Evolutionary conservation across 2,113 vertebrate species (phyloP).

Genomic region (Opisthocomus hoazin): DNA sequence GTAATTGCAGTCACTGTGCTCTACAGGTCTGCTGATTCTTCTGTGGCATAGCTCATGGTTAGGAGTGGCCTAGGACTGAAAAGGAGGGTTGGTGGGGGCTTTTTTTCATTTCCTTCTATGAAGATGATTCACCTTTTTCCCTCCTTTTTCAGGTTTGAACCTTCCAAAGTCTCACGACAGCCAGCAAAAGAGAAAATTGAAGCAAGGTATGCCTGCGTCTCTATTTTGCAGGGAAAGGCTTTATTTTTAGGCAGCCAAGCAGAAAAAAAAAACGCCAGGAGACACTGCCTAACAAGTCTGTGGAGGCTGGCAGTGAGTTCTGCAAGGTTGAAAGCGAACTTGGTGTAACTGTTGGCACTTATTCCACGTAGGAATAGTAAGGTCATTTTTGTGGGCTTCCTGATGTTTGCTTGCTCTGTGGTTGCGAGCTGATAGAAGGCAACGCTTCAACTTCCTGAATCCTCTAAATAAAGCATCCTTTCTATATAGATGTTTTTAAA

Average conservation of each 20-base stretch:
- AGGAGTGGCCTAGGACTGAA: not conserved
- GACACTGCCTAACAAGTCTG: not conserved
- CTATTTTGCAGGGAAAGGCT: not conserved
- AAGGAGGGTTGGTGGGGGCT: too few species aligned
- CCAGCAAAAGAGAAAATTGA: not conserved
- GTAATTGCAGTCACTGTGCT: not conserved
- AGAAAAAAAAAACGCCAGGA: not conserved
- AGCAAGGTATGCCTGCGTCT: not conserved
- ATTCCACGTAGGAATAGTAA: conserved; percentile 27
- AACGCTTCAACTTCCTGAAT: conserved; percentile 38
- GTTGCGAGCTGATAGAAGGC: conserved; percentile 34
- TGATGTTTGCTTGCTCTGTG: conserved; percentile 31
- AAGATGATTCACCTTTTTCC: not conserved
- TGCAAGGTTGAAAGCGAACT: conserved; percentile 21
- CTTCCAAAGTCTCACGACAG: not conserved
- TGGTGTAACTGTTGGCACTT: conserved; percentile 10
- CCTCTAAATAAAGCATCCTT: conserved; percentile 49
- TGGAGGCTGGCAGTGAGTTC: not conserved
- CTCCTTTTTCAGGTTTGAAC: not conserved
- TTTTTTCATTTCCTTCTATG: not conserved
- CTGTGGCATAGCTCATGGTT: not conserved
- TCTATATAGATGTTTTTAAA: not conserved
- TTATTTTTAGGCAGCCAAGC: not conserved
- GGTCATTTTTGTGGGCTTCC: conserved; percentile 48
- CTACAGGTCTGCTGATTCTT: not conserved